phyloP scores from a whole-genome alignment of 2,888 invertebrate species.

The Latheticus oryzae region DNA sequence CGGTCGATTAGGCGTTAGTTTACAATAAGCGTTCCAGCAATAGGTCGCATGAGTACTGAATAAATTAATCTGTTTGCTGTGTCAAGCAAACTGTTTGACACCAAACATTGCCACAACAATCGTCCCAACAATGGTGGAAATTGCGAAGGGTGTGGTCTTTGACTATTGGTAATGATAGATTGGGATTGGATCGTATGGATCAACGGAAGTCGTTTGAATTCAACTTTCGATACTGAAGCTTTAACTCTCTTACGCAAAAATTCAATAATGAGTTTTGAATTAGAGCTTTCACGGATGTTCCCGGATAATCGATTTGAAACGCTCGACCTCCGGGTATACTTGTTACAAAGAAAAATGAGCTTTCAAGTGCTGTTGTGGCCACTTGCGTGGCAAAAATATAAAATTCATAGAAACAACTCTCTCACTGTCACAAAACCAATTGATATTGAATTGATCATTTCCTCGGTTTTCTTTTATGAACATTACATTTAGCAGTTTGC shows the following conservation, averaged over 20 bases:
- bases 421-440: too few species aligned
- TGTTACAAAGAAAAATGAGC: too few species aligned
- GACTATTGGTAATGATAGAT: constrained; percentile 41
- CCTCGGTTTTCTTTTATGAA: too few species aligned
- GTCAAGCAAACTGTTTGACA: constrained; percentile 53
- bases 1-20: constrained; percentile 46
- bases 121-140: constrained; percentile 49
- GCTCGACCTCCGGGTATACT: too few species aligned
- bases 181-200: constrained; percentile 32
- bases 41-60: constrained; percentile 46
- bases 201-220: constrained; percentile 39
- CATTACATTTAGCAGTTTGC: too few species aligned
- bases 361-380: too few species aligned
- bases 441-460: too few species aligned
- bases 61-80: constrained; percentile 54
- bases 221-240: constrained; percentile 31
- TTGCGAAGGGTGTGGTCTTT: constrained; percentile 37
- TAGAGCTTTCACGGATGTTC: neutral
- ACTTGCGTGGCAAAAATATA: too few species aligned
- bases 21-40: constrained; percentile 48
- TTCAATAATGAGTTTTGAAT: constrained; percentile 26
- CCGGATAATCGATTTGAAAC: constrained; percentile 2
- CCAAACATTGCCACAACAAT: constrained; percentile 50
- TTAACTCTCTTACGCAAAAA: constrained; percentile 27
- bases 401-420: too few species aligned